A percentile compares a stretch with the other conserved stretches of the same genome.
These are phyloP conservation scores for Operophtera brumata DNA, from an alignment of 2,888 invertebrate genomes.

Conservation along the genomic window DNA sequence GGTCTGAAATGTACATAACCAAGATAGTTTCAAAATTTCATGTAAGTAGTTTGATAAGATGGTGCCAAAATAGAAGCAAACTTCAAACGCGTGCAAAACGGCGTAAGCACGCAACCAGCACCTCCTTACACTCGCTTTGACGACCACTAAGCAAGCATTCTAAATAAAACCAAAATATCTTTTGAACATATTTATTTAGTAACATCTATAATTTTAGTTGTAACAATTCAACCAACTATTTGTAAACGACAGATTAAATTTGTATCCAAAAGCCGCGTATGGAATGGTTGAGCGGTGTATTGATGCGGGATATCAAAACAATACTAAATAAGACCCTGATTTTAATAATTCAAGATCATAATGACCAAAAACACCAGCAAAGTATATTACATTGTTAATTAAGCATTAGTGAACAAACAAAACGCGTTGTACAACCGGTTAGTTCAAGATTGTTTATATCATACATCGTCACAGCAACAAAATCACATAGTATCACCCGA, in stretches of 20 bases:
- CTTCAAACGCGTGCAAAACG: too few species aligned
- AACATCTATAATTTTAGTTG: constrained; percentile 69
- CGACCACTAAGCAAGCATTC: not conserved
- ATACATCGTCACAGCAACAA: constrained; percentile 70
- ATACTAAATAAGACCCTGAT: constrained; percentile 38
- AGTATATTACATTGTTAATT: constrained; percentile 14
- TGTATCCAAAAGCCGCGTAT: constrained; percentile 40
- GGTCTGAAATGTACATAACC: too few species aligned
- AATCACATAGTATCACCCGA: constrained; percentile 73
- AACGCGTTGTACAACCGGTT: constrained; percentile 29
- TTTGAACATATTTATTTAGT: constrained; percentile 74
- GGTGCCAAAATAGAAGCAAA: too few species aligned
- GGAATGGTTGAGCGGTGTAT: constrained; percentile 35
- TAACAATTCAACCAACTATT: constrained; percentile 66
- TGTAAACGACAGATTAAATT: constrained; percentile 51
- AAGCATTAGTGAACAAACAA: constrained; percentile 24
- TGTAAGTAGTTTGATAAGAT: too few species aligned
- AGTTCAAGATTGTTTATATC: constrained; percentile 21
- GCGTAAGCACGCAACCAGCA: too few species aligned
- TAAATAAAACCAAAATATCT: constrained; percentile 48
- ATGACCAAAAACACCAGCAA: constrained; percentile 29
- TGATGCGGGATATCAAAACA: constrained; percentile 45
- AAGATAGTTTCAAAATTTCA: too few species aligned
- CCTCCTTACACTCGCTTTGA: too few species aligned
- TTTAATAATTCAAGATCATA: constrained; percentile 27